Conservation (phyloP, 2,888 invertebrate genomes). For the Phengaris arion region DNA sequence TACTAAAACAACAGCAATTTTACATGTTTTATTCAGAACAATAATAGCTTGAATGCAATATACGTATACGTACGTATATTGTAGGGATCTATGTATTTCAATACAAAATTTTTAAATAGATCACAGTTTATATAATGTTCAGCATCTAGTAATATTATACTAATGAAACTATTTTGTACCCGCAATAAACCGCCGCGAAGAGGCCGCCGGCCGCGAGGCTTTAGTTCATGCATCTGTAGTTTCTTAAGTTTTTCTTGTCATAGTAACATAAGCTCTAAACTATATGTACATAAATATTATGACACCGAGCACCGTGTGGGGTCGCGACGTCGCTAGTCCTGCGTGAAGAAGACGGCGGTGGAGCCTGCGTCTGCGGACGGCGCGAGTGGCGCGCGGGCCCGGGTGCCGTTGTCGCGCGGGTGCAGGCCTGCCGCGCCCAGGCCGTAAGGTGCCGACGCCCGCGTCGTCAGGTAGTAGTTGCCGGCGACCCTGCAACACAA, state of each 20-base stretch:
- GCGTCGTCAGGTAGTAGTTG: slow-evolving; percentile 61
- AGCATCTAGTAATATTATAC: neutral
- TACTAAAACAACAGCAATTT: neutral
- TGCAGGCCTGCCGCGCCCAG: slow-evolving; percentile 55
- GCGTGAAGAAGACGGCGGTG: neutral
- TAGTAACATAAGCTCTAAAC: neutral
- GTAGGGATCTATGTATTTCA: neutral
- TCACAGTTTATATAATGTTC: neutral
- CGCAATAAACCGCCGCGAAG: no score
- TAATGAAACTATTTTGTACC: neutral
- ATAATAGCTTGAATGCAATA: neutral
- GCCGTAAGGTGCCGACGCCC: slow-evolving; percentile 55
- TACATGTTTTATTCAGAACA: neutral
- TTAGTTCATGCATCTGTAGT: no score
- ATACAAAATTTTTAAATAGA: neutral
- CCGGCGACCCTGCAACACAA: slow-evolving; percentile 48
- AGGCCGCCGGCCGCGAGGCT: no score
- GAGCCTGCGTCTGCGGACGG: neutral
- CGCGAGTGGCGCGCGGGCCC: no score
- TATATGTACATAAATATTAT: neutral
- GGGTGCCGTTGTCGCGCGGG: neutral
- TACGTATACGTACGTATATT: no score
- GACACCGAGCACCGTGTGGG: neutral
- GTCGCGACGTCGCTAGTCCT: neutral
- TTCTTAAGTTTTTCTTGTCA: neutral